Evolutionary conservation across 2,888 invertebrate species (phyloP), one percentile per base, ranked within the genome.

Genomic region (Acanthopleura granulata): DNA sequence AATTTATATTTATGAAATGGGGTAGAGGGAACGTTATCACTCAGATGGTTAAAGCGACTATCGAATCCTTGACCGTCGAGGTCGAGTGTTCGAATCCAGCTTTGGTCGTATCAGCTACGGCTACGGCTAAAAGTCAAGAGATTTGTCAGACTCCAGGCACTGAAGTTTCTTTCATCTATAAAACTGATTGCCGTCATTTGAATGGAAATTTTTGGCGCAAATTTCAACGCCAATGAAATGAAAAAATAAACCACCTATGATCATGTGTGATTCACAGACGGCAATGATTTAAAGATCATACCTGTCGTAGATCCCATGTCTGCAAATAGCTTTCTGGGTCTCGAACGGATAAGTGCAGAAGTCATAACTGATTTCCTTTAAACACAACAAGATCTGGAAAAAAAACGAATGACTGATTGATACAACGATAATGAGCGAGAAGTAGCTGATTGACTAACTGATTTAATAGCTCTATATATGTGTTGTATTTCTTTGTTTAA

Each of bases 381-480:
- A 66, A 66, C 66, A 66, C 66, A 22, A 27, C 66, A 27, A 16
- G 25, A 66, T 27, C 66, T 66, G 66, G 25, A 27, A 6, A 66
- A 66, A 27, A 66, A 57, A 57, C 40, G 9, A 40, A 40, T 40
- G 40, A 40, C 40, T 40, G 40, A 40, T 40, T 40, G 40, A 40
- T 40, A 9, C 3, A 40, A 9, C 9, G 40, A 40, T 6, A 40
- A 3, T 40, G 40, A 40, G 40, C 40, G 4, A 40, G 40, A 40
- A 40, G 40, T 40, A 40, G 9, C 4, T 6, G 9, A 40, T 40
- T 40, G 40, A 40, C 40, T 40, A 9, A 9, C 9, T 40, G 40
- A 40, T 40, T 6, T 40, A 40, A 3, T 9, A 9, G 40, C 40
- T 40, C 40, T 9, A 40, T 40, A 40, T 9, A 40, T n/a, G n/a